Percentiles rank a stretch among this genome's conserved stretches.
phyloP scores from a whole-genome alignment of 2,888 invertebrate species.

The Chaitophorus viminalis region DNA sequence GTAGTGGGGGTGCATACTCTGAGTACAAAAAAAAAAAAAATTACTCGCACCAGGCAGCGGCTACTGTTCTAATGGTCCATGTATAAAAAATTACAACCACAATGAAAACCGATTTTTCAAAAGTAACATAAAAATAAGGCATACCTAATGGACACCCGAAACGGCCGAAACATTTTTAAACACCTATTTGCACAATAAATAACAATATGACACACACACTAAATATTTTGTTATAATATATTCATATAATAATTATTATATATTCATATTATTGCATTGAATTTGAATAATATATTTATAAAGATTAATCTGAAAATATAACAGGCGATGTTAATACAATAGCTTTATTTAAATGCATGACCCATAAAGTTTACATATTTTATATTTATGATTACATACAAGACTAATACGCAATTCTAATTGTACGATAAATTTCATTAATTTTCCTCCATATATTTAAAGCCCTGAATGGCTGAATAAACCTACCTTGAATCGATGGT shows the following conservation, averaged over 20 bases:
- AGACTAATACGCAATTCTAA: too few species aligned
- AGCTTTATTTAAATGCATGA: too few species aligned
- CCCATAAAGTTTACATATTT: too few species aligned
- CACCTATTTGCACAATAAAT: neutral
- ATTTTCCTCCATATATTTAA: neutral
- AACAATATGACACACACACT: too few species aligned
- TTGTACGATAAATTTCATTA: neutral
- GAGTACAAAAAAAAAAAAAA: neutral
- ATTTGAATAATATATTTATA: too few species aligned
- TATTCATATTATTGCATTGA: too few species aligned
- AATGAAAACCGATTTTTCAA: constrained; percentile 32
- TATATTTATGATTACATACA: too few species aligned
- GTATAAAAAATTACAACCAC: neutral
- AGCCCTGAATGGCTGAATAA: too few species aligned
- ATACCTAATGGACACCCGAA: neutral
- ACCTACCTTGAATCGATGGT: neutral
- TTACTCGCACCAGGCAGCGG: neutral
- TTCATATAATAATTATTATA: too few species aligned
- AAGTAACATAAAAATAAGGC: constrained; percentile 4
- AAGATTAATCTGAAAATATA: too few species aligned
- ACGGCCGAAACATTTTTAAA: neutral
- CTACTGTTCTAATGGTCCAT: constrained; percentile 22
- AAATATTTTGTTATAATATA: too few species aligned
- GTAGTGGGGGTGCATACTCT: neutral
- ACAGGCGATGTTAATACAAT: too few species aligned